Conservation (phyloP, 2,113 vertebrate species). For the Eleginops maclovinus region DNA sequence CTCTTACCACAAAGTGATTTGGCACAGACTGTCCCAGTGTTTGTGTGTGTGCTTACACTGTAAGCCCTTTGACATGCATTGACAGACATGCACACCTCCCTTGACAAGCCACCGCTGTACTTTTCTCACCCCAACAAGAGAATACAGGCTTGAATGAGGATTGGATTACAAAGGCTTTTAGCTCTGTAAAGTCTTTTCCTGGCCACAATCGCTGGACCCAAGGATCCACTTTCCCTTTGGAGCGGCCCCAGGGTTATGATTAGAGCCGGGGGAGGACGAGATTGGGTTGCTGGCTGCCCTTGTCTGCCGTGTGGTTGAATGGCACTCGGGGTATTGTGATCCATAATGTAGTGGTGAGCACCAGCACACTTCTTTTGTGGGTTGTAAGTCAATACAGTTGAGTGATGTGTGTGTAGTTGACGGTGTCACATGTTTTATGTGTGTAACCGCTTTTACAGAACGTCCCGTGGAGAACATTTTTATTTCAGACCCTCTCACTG, state of each 20-base stretch:
- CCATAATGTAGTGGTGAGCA: slow-evolving; percentile 56
- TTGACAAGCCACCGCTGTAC: slow-evolving; percentile 69
- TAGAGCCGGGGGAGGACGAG: slow-evolving; percentile 53
- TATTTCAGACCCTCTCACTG: background rate
- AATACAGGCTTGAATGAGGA: slow-evolving; percentile 62
- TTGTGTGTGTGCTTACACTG: slow-evolving; percentile 19
- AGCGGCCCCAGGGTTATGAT: slow-evolving; percentile 71
- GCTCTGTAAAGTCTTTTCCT: slow-evolving; percentile 64
- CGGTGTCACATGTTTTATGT: background rate
- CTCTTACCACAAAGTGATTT: slow-evolving; percentile 53
- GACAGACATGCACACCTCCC: slow-evolving; percentile 56
- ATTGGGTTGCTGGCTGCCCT: slow-evolving; percentile 72
- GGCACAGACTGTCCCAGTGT: slow-evolving; percentile 36
- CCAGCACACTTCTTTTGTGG: slow-evolving; percentile 75
- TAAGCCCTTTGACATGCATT: slow-evolving; percentile 56
- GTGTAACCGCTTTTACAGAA: slow-evolving; percentile 27
- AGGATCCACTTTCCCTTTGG: slow-evolving; percentile 74
- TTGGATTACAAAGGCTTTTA: slow-evolving; percentile 78
- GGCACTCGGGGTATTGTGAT: slow-evolving; percentile 64
- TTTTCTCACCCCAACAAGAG: slow-evolving; percentile 74
- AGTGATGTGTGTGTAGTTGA: slow-evolving; percentile 39
- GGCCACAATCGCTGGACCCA: slow-evolving; percentile 59
- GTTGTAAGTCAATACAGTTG: slow-evolving; percentile 59
- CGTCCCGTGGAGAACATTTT: background rate
- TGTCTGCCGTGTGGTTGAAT: slow-evolving; percentile 69